Conservation (phyloP, 2,797 vertebrate genomes). For the Mus spretus region DNA sequence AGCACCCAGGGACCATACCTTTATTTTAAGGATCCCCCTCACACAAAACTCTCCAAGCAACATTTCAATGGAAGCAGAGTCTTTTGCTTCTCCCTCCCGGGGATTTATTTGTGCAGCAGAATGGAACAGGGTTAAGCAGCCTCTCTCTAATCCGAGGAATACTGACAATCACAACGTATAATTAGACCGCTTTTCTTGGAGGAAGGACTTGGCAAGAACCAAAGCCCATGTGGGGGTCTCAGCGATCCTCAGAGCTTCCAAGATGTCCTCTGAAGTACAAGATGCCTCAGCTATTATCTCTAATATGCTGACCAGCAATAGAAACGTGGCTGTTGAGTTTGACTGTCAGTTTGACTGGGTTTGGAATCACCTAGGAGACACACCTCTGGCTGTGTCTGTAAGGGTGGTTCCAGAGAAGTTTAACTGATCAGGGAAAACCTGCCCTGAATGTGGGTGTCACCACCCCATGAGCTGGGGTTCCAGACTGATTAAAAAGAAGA, state of each 20-base stretch:
- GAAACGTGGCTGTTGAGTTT: neutral
- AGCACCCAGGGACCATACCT: neutral
- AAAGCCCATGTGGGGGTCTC: neutral
- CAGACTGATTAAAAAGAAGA: neutral
- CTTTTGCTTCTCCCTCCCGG: neutral
- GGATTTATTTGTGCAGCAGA: conserved; percentile 38
- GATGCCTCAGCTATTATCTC: neutral
- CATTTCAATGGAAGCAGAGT: neutral
- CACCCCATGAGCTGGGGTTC: too few relatives aligned
- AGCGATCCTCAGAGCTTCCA: neutral
- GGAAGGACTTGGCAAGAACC: neutral
- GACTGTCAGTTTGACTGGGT: neutral
- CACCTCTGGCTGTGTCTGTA: neutral
- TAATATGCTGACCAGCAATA: neutral
- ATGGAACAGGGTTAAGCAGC: neutral
- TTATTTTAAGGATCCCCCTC: neutral
- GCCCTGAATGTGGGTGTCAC: neutral
- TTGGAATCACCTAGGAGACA: neutral
- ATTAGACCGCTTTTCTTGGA: neutral
- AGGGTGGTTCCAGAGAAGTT: neutral
- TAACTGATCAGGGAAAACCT: neutral
- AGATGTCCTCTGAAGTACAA: neutral
- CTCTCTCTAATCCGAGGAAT: neutral
- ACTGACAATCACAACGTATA: neutral
- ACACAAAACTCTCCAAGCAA: neutral